Evolutionary conservation across 2,888 invertebrate genomes (phyloP), one percentile per base, ranked within the genome.

Genomic region (Galerucella calmariensis): DNA sequence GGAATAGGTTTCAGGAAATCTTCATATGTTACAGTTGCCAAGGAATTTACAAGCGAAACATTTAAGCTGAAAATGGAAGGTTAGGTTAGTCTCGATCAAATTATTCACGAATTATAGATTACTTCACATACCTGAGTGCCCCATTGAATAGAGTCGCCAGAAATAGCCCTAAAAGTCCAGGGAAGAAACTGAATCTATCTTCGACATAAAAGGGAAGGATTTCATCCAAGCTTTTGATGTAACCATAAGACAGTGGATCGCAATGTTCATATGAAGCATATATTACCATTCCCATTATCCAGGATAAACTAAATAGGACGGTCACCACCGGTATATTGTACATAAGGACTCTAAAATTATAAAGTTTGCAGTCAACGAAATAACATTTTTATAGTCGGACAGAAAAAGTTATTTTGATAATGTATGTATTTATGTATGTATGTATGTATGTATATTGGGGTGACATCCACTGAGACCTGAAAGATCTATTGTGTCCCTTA

Each of bases 71-170:
- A 80, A 63, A 72, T 53, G 51, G 58, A 65, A 44, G 24, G 20
- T 20, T 20, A 1, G 20, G 20, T 20, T 20, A 20, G 20, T 11
- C 9, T 11, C 10, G 6, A 35, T 35, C 27, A 27, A 27, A 27
- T 3, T 12, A 12, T 12, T 48, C 2, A 48, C 14, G 1, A 1
- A 48, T 12, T 12, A 51, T n/a, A 3, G n/a, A 12, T 14, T 12
- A 51, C 5, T 69, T 58, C 70, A 69, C 76, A 88, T 83, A 94
- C 94, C 95, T 96, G 70, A 97, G 90, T 41, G 97, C 97, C 0
- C 97, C 96, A 88, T 97, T 97, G 87, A 97, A 97, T 10, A 98
- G 89, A 75, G 95, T 95, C 4, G 96, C 97, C 89, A 97, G 92
- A 82, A 97, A 97, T 75, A 98, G 88, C 6, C 98, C 97, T 70